A percentile compares a stretch with the other conserved stretches of the same genome.
Conservation (phyloP, 2,113 vertebrate species). For the Apteryx owenii region DNA sequence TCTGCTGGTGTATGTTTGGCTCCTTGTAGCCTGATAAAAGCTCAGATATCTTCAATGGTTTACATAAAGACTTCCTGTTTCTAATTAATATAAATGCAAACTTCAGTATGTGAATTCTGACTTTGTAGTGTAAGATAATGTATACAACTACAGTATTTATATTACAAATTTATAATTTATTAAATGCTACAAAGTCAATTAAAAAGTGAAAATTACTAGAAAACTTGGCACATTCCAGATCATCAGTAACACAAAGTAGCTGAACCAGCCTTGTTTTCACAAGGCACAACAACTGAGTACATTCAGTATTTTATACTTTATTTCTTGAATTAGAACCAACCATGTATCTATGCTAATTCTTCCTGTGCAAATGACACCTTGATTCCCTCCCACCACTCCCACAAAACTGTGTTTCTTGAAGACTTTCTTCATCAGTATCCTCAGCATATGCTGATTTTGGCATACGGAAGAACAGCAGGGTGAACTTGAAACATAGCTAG, state of each 20-base stretch:
- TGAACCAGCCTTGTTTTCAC: constrained; percentile 5
- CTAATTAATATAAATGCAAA: not conserved
- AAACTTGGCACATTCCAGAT: not conserved
- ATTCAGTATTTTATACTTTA: constrained; percentile 21
- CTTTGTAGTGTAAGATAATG: not conserved
- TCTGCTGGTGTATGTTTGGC: not conserved
- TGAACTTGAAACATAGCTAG: not conserved
- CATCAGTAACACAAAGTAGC: not conserved
- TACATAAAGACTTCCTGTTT: not conserved
- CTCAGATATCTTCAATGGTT: fast-evolving
- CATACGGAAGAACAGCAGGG: not conserved
- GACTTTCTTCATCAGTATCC: not conserved
- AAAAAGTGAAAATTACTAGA: not conserved
- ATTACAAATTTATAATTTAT: not conserved
- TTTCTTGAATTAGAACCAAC: not conserved
- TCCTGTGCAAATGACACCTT: not conserved
- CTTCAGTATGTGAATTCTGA: not conserved
- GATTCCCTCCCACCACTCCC: not conserved
- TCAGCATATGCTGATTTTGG: not conserved
- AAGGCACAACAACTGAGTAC: not conserved
- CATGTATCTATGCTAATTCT: not conserved
- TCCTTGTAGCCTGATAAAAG: not conserved
- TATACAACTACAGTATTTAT: not conserved
- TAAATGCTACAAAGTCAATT: not conserved
- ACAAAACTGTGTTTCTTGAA: not conserved